A percentile compares a stretch with the other conserved stretches of the same genome.
phyloP scores from a whole-genome alignment of 2,113 vertebrate genomes.

The Malurus alboscapulatus region DNA sequence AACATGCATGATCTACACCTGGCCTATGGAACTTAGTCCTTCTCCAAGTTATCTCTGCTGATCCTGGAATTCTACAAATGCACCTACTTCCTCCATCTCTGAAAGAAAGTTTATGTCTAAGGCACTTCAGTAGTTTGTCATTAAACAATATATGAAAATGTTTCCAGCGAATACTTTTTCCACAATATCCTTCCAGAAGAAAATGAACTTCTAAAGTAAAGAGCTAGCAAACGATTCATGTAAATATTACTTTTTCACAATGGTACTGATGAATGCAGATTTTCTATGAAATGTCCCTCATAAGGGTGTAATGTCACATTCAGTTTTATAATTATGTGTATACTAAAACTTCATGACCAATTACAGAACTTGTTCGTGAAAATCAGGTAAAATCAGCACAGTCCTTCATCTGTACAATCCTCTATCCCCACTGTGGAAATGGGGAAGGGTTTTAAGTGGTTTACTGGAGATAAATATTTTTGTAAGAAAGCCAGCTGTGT shows the following conservation, averaged over 20 bases:
- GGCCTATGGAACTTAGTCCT: neutral
- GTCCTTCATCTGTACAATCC: neutral
- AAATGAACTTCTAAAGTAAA: neutral
- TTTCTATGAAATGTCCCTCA: neutral
- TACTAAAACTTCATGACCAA: neutral
- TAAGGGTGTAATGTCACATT: neutral
- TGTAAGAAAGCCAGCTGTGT: neutral
- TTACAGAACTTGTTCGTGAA: neutral
- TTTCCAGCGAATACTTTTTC: neutral
- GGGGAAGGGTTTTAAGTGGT: neutral
- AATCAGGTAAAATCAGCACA: neutral
- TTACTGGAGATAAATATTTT: neutral
- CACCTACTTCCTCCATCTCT: neutral
- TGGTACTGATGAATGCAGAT: neutral
- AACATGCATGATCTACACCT: neutral
- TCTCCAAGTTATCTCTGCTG: neutral
- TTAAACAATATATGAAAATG: neutral
- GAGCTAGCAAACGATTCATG: neutral
- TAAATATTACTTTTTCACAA: neutral
- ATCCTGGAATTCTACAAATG: neutral
- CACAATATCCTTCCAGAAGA: neutral
- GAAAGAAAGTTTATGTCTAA: neutral
- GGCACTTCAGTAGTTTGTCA: neutral
- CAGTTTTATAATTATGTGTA: neutral
- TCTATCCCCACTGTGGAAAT: neutral